Evolutionary conservation across 92 coral and sea anemone genomes (phyloP), one percentile per base, ranked within the genome.

Genomic region (Epizoanthus illoricatus): DNA sequence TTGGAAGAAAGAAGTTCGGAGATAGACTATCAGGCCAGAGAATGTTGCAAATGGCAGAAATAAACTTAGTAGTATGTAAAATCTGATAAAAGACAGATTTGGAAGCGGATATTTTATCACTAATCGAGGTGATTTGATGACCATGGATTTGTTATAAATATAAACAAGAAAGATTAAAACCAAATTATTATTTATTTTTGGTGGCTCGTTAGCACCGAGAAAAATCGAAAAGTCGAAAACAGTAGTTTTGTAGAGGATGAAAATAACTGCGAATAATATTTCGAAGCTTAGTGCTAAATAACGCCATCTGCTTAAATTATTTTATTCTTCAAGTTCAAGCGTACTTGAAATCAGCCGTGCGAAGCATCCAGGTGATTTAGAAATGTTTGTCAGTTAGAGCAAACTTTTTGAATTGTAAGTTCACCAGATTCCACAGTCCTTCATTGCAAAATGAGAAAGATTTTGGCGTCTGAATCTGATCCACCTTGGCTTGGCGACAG

Each of bases 121-220:
- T 63, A 78, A 78, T 62, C 82, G 82, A 20, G 71, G 82, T 63
- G 82, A 78, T 78, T 78, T 78, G 71, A 64, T 78, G 82, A 78
- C 71, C 71, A 33, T 61, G 71, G 28, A 78, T 52, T 78, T 78
- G 82, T 78, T 78, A 78, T 78, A 47, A 78, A 43, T 63, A 78
- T 78, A 78, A 78, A 78, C 82, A 78, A 8, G 65, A 13, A 8
- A 78, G 71, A 78, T 78, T 62, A 64, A 52, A 23, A 13, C 82
- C 70, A 78, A 78, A 62, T 78, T 49, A 52, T 78, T 78, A 78
- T 78, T 78, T 42, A 76, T 76, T 33, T 61, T 43, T 62, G 45
- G 72, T 43, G 41, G 54, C 82, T 78, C 49, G 82, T 78, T 78
- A 78, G 49, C 8, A 78, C 23, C 13, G 42, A 64, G 63, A 78